Conservation (phyloP, 2,888 invertebrate genomes). For the Callosobruchus maculatus region DNA sequence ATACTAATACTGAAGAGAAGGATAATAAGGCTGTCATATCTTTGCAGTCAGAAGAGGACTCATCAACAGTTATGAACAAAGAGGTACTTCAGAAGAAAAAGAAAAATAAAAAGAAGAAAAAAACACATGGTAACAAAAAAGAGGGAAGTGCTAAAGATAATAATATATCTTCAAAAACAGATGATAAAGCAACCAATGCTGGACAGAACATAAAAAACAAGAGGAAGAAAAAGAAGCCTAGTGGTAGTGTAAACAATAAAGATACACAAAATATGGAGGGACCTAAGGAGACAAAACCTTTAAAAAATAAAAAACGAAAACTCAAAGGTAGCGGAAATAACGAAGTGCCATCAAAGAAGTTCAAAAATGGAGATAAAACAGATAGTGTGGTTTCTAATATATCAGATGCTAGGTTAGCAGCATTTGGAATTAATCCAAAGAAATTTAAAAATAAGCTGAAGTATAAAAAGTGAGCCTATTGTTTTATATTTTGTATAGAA, state of each 20-base stretch:
- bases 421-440: slow-evolving; percentile 90
- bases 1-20: slow-evolving; percentile 7
- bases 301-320: slow-evolving; percentile 11
- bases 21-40: background rate
- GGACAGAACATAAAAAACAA: background rate
- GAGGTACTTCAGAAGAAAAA: background rate
- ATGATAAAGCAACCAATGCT: slow-evolving; percentile 3
- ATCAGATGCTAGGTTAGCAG: slow-evolving; percentile 79
- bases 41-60: slow-evolving; percentile 12
- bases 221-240: slow-evolving; percentile 3
- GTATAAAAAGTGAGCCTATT: slow-evolving; percentile 42
- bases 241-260: background rate
- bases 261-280: slow-evolving; percentile 1
- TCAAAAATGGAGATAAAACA: slow-evolving; percentile 25
- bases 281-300: slow-evolving; percentile 17
- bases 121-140: slow-evolving; percentile 11
- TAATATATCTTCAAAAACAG: slow-evolving; percentile 9
- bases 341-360: slow-evolving; percentile 7
- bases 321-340: background rate
- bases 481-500: too few species aligned
- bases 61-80: slow-evolving; percentile 3
- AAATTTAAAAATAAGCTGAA: slow-evolving; percentile 77
- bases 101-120: slow-evolving; percentile 7
- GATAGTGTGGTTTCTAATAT: slow-evolving; percentile 36
- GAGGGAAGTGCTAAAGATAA: slow-evolving; percentile 27